Base-by-base conservation (phyloP, 2,888 invertebrate species). In the Cheilosia vulpina region DNA sequence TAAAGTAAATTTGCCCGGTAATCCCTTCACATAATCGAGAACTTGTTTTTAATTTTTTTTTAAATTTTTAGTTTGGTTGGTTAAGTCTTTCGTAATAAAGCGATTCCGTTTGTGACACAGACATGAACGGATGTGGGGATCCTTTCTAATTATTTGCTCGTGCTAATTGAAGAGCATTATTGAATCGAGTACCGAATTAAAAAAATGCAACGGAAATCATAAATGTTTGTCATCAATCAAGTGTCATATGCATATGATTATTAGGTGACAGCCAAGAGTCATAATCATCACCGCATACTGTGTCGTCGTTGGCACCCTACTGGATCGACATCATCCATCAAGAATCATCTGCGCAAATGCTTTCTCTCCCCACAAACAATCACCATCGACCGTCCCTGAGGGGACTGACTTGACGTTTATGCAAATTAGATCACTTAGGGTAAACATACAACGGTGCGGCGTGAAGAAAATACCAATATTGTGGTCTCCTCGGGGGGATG, bases 1-100 rank as follows among this genome's bases (percentile, higher is more conserved):
- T 62, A 72, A 72, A 72, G 82, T 68, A 66, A 72, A 77, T 72
- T 83, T 62, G 78, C 55, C 24, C 52, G 41, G 19, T 83, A 83
- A 83, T 78, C 73, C 83, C 57, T 60, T 65, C 52, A 52, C 62
- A 63, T 68, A 47, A 78, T 78, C 55, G 78, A 2, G 17, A 60
- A 60, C 69, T n/a, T 38, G 58, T 71, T 71, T 60, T 69, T 60
- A 24, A n/a, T 0, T 66, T 43, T 34, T 53, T n/a, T 6, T 69
- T 60, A 24, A n/a, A 0, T 66, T 43, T 34, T 53, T n/a, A 4
- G 3, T 11, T 21, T 21, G 21, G 3, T 11, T 50, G 6, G 6
- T 41, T 43, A 41, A 41, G 21, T 63, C n/a, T 43, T 50, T 62
- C 27, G 45, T 17, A 52, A 73, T 53, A 41, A 55, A 62, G 57